These are phyloP conservation scores for Papilio aristodemus DNA, from an alignment of 1,140 invertebrate species.

Conservation along the genomic window DNA sequence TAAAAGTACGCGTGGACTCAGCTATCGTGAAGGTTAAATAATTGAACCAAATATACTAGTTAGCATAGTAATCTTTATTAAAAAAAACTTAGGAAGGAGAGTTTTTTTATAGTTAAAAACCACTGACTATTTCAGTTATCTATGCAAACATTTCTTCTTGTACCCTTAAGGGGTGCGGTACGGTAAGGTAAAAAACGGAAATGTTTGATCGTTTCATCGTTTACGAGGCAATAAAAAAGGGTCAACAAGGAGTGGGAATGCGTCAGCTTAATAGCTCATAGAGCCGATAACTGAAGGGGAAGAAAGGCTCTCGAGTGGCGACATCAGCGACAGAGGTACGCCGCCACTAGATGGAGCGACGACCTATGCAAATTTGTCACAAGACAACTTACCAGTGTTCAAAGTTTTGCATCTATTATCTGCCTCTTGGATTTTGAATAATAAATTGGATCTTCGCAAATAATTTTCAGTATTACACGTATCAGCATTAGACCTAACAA, in stretches of 20 bases:
- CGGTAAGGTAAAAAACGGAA: background rate
- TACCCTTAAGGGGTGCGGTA: background rate
- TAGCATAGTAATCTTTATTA: no score
- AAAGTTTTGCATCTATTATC: background rate
- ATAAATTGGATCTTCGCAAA: no score
- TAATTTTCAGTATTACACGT: no score
- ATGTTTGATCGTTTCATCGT: constrained; percentile 16
- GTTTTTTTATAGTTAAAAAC: background rate
- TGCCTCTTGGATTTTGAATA: background rate
- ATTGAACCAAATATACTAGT: no score
- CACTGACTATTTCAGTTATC: background rate
- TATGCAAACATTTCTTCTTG: background rate
- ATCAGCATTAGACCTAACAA: no score
- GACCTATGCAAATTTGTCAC: constrained; percentile 12
- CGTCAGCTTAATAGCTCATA: constrained; percentile 22
- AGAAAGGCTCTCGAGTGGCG: background rate
- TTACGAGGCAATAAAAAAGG: constrained; percentile 2
- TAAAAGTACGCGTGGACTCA: no score
- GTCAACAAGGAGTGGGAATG: constrained; percentile 12
- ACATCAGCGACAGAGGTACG: constrained; percentile 2
- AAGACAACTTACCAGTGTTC: background rate
- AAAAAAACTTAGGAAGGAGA: no score
- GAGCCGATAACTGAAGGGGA: constrained; percentile 14
- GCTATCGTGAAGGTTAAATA: no score
- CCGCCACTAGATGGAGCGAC: constrained; percentile 7